Base-by-base conservation (phyloP, 2,888 invertebrate species). In the Oscheius sp. region DNA sequence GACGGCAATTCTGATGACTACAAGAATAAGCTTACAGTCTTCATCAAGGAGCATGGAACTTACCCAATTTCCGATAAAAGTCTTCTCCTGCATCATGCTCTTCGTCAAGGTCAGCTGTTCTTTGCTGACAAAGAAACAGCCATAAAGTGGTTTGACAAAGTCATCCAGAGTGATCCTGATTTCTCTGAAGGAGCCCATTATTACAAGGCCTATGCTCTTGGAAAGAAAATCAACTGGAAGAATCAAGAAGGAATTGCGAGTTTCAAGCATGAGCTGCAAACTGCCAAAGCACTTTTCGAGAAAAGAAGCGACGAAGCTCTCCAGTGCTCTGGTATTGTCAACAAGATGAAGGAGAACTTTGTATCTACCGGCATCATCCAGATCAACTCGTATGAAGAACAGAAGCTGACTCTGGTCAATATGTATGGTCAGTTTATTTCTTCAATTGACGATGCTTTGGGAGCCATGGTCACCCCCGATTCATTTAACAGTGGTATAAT, bases 151-250 rank as follows among this genome's bases (percentile, higher is more conserved):
- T 86, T 87, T 70, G 76, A 85, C 42, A 7, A 74, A 29, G 84
- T 85, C 3, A 87, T 88, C 62, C 42, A 84, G n/a, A 1, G 73
- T 11, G 88, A 88, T 75, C 82, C 81, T 55, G 13, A 70, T 21
- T 87, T 86, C 73, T 84, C 81, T 13, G 86, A 82, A 76, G 82
- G 82, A 13, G 88, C 88, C 11, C 84, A 77, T 65, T 88, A 88
- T 79, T 87, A 88, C 66, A 88, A 84, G 60, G 85, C 85, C 32
- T 83, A 48, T 50, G 60, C 60, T 35, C 13, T 60, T 33, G 60
- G 60, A 60, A 60, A 60, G 13, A 33, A 32, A 5, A 21, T 60
- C 29, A 2, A 60, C 13, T 60, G 60, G 60, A 29, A 60, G 35
- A 42, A 42, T 3, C 42, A 42, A 42, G n/a, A 2, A 9, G 4